Evolutionary conservation across 2,888 invertebrate genomes (phyloP), one percentile per base, ranked within the genome.

Genomic region (Tolmerus cingulatus): DNA sequence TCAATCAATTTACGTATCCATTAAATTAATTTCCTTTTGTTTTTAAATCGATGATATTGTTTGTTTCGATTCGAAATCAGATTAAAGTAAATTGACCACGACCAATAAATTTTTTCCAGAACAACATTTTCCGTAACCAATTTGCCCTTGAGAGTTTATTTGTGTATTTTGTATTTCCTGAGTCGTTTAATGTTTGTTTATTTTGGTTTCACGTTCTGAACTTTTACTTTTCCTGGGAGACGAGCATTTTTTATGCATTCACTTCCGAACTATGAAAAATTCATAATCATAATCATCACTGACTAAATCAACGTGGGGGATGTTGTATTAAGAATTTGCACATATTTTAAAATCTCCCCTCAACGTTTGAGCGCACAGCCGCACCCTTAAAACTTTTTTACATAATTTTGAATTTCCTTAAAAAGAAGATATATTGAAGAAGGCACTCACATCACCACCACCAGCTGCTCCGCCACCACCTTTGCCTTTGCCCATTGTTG

Each of bases 401-500:
- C 66, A 66, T 66, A 66, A 66, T 66, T n/a, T 66, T 66, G 66
- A 66, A 66, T 66, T 66, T 27, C 27, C 19, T 66, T 66, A 27
- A 66, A 66, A 51, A 16, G n/a, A 14, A 66, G 27, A 51, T n/a
- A 23, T 66, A 66, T 27, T 66, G 23, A 66, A 66, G 16, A 66
- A 66, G 27, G 66, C 90, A 7, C 90, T 89, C 0, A 90, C 90
- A 9, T 89, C 90, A 37, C 86, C 88, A 51, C 86, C 74, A 16
- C 81, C 89, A 0, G 90, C 89, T 0, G 90, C 89, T 5, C 90
- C 90, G 1, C 90, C 90, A 1, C 90, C 90, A 9, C 90, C 90
- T 89, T 92, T 92, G 89, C 92, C 92, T 90, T 92, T 92, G 19
- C 91, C 91, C 92, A 92, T 92, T 87, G 87, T 87, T 86, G n/a